Base-by-base conservation (phyloP, 2,888 invertebrate genomes). In the Lasioglossum figueresi region DNA sequence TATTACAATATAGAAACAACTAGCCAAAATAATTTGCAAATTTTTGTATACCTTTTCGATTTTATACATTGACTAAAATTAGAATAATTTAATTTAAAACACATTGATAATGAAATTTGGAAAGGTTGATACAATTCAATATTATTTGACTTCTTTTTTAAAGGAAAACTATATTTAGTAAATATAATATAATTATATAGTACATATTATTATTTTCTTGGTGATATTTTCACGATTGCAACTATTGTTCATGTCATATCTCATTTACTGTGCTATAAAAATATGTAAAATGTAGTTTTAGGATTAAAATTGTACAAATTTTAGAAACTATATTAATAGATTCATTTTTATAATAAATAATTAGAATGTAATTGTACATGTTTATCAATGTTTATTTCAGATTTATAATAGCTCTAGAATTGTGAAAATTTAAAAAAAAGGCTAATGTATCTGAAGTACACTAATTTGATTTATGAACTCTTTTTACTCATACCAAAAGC, bases 301-400 rank as follows among this genome's bases (percentile, higher is more conserved):
- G 34, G 43, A 52, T 23, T 52, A 43, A 12, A 72, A 52, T 37
- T 80, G 76, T 83, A 83, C 40, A 83, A 45, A 71, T 19, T 37
- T 71, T 27, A 43, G 19, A 31, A 48, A 34, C 27, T 66, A 52
- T 68, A 68, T 23, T 74, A 23, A 68, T 56, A 37, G 23, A 63
- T 27, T 75, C 34, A 59, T 40, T 76, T 80, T 63, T 34, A 52
- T 76, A 76, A 83, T 72, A 76, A 80, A 80, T 37, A 5, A 19
- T 66, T 63, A 63, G 59, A 80, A 79, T 71, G 27, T 23, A 40
- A 52, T 4, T 66, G n/a, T 71, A 59, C 52, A 14, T 40, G 31
- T 37, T 52, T 68, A 45, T 52, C 27, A 14, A n/a, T 31, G 31
- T 27, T 45, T 76, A 76, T 27, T 73, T 73, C 31, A 27, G 19